Conservation (phyloP, 2,888 invertebrate genomes). For the Epinotia bilunana region DNA sequence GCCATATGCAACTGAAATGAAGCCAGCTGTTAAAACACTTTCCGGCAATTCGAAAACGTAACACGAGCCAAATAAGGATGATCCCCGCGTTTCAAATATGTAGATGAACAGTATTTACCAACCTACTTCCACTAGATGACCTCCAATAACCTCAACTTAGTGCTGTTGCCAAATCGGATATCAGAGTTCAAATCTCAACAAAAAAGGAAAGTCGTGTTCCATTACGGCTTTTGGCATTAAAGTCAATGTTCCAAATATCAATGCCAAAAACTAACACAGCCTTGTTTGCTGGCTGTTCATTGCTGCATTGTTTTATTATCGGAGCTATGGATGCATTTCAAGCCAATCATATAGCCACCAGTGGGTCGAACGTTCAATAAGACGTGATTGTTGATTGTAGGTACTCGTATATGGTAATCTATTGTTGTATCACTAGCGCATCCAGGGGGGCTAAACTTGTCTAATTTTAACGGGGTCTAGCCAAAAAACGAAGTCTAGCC, state of each 20-base stretch:
- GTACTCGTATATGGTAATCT: no score
- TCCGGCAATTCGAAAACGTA: neutral
- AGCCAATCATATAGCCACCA: conserved; percentile 24
- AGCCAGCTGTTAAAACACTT: conserved; percentile 5
- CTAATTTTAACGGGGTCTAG: no score
- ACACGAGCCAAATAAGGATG: neutral
- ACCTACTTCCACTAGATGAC: conserved; percentile 8
- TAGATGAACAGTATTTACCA: neutral
- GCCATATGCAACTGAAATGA: conserved; percentile 1
- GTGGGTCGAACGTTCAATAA: conserved; percentile 11
- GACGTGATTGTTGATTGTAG: neutral
- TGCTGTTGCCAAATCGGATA: conserved; percentile 31
- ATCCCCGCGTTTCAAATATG: neutral
- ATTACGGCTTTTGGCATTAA: conserved; percentile 29
- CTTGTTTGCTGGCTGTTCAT: conserved; percentile 12
- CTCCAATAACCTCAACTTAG: conserved; percentile 28
- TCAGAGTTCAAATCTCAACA: conserved; percentile 25
- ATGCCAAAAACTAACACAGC: conserved; percentile 23
- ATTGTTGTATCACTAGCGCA: no score
- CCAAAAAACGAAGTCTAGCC: no score
- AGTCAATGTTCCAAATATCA: conserved; percentile 16
- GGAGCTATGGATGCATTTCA: conserved; percentile 3
- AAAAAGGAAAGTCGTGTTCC: conserved; percentile 35
- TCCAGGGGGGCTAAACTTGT: no score
- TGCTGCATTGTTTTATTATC: conserved; percentile 28